Base-by-base conservation (phyloP, 92 coral and sea anemone genomes). In the Parazoanthus atlanticus region DNA sequence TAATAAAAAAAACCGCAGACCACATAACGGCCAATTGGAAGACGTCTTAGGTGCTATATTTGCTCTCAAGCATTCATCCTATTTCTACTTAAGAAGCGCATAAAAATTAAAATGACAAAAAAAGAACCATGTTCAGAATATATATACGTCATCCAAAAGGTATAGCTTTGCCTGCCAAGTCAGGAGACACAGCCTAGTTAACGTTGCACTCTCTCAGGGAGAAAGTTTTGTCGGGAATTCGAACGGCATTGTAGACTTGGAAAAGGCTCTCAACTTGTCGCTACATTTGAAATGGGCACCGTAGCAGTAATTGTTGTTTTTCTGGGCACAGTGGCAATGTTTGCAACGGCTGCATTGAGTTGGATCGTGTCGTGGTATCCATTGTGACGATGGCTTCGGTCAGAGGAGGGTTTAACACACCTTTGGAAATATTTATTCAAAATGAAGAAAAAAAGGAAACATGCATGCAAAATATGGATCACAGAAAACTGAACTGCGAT, bases 301-400 rank as follows among this genome's bases (percentile, higher is more conserved):
- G 72, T 93, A 15, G 92, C 96, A 46, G 89, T 90, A n/a, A 64
- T 92, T 29, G 88, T 95, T 13, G 92, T 93, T 34, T 92, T 95
- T 6, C 81, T 95, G 3, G 98, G 96, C 79, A 91, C 94, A 4
- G 86, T 92, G 3, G 96, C 92, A 25, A 92, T 91, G 91, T 92
- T 94, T 83, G 96, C 96, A 9, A 92, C 98, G 8, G 98, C 98
- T 28, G 98, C 93, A 0, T 66, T 95, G 65, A 95, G 98, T 76
- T 95, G 98, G 98, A 93, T 95, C 10, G 96, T 93, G 0, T 95
- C 98, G 0, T 95, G 98, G 98, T 95, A 95, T 87, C 98, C 98
- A 23, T 58, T 94, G 80, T 94, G 56, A 89, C 82, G 21, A 29
- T 19, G 46, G 19, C 32, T 29, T 46, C 17, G 12, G 6, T 30